A percentile compares a stretch with the other conserved stretches of the same genome.
phyloP scores from a whole-genome alignment of 2,797 vertebrate species.

The Morelia viridis region DNA sequence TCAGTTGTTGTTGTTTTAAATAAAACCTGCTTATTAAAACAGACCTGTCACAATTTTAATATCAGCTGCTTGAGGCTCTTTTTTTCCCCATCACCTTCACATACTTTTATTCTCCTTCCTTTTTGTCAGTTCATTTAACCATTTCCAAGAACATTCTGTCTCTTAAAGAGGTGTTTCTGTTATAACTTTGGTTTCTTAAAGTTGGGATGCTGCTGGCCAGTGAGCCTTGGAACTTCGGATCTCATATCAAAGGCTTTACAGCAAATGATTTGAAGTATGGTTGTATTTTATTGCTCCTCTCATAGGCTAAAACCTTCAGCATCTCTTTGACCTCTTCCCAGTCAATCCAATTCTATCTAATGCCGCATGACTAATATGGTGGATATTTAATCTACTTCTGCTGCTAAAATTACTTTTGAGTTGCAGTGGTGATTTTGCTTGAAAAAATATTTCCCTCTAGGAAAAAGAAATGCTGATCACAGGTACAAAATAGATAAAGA shows the following conservation, averaged over 20 bases:
- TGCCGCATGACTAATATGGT: constrained; percentile 80
- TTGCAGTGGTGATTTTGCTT: constrained; percentile 41
- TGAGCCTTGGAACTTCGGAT: constrained; percentile 70
- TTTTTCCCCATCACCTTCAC: constrained; percentile 27
- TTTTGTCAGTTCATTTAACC: constrained; percentile 16
- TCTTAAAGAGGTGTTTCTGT: constrained; percentile 41
- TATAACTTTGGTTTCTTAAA: constrained; percentile 57
- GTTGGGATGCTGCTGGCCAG: constrained; percentile 55
- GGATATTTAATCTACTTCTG: constrained; percentile 80
- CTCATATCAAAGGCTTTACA: constrained; percentile 79
- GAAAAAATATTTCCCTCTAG: constrained; percentile 70
- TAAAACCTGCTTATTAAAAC: constrained; percentile 35
- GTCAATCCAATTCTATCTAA: constrained; percentile 79
- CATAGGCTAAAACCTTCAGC: constrained; percentile 75
- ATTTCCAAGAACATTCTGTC: constrained; percentile 58
- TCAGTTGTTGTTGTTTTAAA: background rate
- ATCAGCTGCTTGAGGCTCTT: constrained; percentile 35
- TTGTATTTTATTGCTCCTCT: constrained; percentile 76
- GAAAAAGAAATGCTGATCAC: constrained; percentile 74
- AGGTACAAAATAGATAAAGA: constrained; percentile 66
- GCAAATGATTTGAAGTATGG: constrained; percentile 81
- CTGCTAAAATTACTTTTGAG: constrained; percentile 77
- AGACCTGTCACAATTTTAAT: background rate
- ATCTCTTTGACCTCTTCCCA: constrained; percentile 75
- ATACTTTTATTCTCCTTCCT: background rate